Evolutionary conservation across 1,140 invertebrate species (phyloP), one percentile per base, ranked within the genome.

Genomic region (Wiebesia pumilae): DNA sequence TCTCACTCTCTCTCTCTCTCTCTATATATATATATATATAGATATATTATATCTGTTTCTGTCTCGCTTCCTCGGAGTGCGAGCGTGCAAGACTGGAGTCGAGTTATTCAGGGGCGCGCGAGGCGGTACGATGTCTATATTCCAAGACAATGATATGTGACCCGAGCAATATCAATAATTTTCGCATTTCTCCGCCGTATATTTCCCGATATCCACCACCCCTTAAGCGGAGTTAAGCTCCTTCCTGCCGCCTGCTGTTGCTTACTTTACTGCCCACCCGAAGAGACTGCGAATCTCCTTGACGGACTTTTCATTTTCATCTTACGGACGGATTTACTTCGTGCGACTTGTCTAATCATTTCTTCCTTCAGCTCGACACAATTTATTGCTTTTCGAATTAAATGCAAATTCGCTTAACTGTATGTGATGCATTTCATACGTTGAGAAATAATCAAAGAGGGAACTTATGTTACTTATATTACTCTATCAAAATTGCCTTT

Each of bases 91-190:
- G 43, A 38, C 77, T 84, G 87, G 88, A 71, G 87, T 69, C 87
- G 89, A 91, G 89, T 91, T 90, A 91, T 90, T 90, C 88, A 84
- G 88, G 91, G 88, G 90, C 43, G 89, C 86, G 89, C 89, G 89
- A 88, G 88, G 87, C 88, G 89, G 86, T 88, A 89, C 91, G 91
- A 93, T 91, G 92, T 93, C 92, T 94, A 93, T 93, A 93, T 93
- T 89, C 88, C 90, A 88, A 91, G 91, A 93, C 93, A 93, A 93
- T 93, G 93, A 94, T 94, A 94, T 93, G 93, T 93, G 93, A 93
- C 91, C 90, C 88, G 83, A 89, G 92, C 91, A 93, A 93, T 93
- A 93, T 93, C 92, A 94, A 93, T 94, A 93, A 94, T 94, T 94
- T 94, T 94, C 92, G 88, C 92, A 93, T 93, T 93, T 93, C 92